phyloP scores from a whole-genome alignment of 1,140 invertebrate genomes.

The Ctenoplectra terminalis region DNA sequence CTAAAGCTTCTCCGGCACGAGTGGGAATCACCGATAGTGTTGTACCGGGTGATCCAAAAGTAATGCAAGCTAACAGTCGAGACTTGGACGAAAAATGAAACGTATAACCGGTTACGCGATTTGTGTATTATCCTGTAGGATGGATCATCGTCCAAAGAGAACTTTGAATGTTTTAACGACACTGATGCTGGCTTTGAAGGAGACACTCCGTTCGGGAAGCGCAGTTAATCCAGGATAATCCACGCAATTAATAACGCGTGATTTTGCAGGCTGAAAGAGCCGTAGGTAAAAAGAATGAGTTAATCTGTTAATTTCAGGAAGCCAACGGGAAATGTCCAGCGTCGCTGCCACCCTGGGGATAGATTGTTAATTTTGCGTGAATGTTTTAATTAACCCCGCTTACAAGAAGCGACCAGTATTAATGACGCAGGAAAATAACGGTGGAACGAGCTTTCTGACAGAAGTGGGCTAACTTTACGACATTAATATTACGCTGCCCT shows the following conservation, averaged over 20 bases:
- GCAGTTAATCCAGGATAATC: not conserved
- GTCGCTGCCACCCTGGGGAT: not conserved
- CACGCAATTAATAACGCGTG: not conserved
- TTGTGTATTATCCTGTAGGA: not conserved
- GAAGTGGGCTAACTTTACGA: constrained; percentile 51
- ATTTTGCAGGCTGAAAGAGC: not conserved
- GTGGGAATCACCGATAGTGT: not conserved
- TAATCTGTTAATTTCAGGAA: not conserved
- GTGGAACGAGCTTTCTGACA: constrained; percentile 23
- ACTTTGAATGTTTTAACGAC: not conserved
- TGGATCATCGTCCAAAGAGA: not conserved
- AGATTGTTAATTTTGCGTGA: constrained; percentile 38
- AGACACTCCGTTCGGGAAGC: not conserved
- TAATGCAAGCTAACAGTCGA: too few relatives aligned
- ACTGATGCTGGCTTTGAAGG: not conserved
- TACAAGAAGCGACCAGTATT: constrained; percentile 30
- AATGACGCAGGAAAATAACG: constrained; percentile 41
- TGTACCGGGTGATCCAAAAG: too few relatives aligned
- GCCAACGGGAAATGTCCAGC: not conserved
- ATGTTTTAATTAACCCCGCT: constrained; percentile 45
- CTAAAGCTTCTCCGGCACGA: not conserved
- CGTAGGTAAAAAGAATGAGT: not conserved
- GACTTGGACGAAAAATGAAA: too few relatives aligned
- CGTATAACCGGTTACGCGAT: too few relatives aligned
- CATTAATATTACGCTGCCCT: constrained; percentile 46